Conservation (phyloP, 2,113 vertebrate genomes). For the Meleagris gallopavo region DNA sequence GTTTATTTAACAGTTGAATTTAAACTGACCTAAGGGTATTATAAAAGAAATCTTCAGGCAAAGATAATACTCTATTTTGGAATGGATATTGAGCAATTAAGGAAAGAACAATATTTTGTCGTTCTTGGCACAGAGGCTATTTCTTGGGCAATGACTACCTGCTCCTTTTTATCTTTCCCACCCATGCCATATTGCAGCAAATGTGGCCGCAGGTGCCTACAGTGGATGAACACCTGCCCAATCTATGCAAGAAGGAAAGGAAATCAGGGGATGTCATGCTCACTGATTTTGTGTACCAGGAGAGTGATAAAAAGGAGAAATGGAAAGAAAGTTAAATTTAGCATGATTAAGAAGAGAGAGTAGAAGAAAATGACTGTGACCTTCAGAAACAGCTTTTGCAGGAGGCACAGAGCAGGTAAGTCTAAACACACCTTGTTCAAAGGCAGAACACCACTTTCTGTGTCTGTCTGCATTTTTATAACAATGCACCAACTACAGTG, state of each 20-base stretch:
- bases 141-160: slow-evolving; percentile 1
- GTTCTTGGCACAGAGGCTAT: not conserved
- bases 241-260: not conserved
- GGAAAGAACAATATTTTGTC: slow-evolving; percentile 9
- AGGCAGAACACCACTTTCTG: not conserved
- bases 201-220: not conserved
- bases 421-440: not conserved
- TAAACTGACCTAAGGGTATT: not conserved
- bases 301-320: not conserved
- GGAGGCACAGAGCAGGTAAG: not conserved
- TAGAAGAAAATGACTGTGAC: not conserved
- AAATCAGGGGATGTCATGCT: not conserved
- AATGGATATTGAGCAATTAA: slow-evolving; percentile 6
- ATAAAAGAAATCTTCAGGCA: slow-evolving; percentile 20
- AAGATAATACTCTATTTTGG: not conserved
- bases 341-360: not conserved
- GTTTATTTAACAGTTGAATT: not conserved
- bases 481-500: not conserved
- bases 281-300: not conserved
- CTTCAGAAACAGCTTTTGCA: slow-evolving; percentile 4
- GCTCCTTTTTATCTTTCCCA: slow-evolving; percentile 16
- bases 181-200: not conserved
- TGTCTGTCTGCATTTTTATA: not conserved
- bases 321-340: not conserved
- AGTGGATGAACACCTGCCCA: not conserved